Base-by-base conservation (phyloP, 2,888 invertebrate genomes). In the Gnatocerus cornutus region DNA sequence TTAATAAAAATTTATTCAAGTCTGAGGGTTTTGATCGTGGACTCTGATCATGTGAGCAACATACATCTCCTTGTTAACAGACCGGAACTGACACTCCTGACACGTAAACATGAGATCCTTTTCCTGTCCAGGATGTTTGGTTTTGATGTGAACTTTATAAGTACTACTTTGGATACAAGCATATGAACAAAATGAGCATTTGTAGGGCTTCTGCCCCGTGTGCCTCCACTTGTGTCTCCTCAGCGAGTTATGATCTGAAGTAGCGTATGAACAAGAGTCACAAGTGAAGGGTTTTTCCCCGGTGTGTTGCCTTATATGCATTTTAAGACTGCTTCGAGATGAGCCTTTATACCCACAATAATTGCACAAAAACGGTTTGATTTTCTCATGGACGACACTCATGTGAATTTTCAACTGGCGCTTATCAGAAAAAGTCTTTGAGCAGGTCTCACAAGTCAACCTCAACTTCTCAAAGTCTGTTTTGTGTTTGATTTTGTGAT, bases 251-350 rank as follows among this genome's bases (percentile, higher is more conserved):
- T 94, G 94, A 81, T 95, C 95, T 1, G 91, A 89, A 3, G 93
- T 90, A 41, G 89, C 86, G 82, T 93, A 94, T 3, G 86, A 86
- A 82, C 96, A 96, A 53, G 88, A 84, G 33, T 90, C 88, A 81
- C 96, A 96, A 39, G 90, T 87, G 83, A 92, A 94, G 0, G 94
- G 93, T 80, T 93, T 93, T 80, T 92, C 92, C 46, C 92, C 91
- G 76, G 92, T 92, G 83, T 93, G 93, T 48, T 89, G 89, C 50
- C 93, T 84, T 75, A 90, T 84, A 81, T 93, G 93, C 78, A 92
- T 86, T 72, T 89, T 89, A 16, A 93, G 82, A 71, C 91, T 90
- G 67, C 89, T 88, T 68, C 89, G 90, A 27, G 91, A 88, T 0
- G 91, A 87, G 0, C 90, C 88, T 13, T 90, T 87, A 76, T 92